Evolutionary conservation across 2,797 vertebrate species (phyloP).

Genomic region (Rhinoraja longicauda): DNA sequence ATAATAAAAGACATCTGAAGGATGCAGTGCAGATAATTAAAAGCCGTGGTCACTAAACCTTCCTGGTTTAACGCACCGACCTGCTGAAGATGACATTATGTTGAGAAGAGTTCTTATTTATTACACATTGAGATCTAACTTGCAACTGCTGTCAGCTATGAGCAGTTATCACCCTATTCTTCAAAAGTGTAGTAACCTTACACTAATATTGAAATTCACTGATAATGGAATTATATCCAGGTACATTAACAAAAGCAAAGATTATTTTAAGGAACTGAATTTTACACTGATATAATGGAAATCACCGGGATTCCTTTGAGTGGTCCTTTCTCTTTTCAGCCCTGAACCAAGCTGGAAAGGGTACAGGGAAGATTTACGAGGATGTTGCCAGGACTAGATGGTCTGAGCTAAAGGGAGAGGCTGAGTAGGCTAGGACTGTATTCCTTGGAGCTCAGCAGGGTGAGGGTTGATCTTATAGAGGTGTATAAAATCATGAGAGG

Average conservation of each 20-base stretch:
- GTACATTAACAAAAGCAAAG: not conserved
- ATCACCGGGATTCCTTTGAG: no score
- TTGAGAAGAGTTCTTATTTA: constrained; percentile 7
- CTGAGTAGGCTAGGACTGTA: no score
- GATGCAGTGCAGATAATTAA: not conserved
- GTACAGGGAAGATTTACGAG: no score
- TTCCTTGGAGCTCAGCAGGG: no score
- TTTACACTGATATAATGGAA: not conserved
- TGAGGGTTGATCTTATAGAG: no score
- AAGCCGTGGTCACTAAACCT: not conserved
- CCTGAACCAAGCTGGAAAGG: no score
- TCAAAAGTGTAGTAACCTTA: not conserved
- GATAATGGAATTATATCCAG: not conserved
- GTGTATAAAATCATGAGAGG: no score
- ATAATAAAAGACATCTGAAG: not conserved
- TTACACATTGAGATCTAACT: not conserved
- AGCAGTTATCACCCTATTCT: not conserved
- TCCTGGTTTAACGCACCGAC: not conserved
- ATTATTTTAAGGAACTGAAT: not conserved
- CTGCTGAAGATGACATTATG: not conserved
- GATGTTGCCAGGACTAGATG: no score
- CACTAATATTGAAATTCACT: not conserved
- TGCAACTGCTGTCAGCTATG: not conserved
- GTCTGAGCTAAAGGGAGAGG: no score
- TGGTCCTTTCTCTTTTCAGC: no score